Conservation (phyloP, 1,140 invertebrate species). For the Hylaeus anthracinus region DNA sequence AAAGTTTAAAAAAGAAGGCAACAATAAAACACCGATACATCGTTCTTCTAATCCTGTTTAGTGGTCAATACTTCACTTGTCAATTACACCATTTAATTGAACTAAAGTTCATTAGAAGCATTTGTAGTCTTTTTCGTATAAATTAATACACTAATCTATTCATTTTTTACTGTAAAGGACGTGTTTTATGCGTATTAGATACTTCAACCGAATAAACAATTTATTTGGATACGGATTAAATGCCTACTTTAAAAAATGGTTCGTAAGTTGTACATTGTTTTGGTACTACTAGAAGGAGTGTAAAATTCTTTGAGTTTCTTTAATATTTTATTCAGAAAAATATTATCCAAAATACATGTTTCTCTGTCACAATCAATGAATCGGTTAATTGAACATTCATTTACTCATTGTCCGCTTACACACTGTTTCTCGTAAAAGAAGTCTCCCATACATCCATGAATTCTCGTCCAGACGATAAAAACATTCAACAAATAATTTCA, state of each 20-base stretch:
- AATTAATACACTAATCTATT: no score
- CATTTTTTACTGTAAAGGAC: no score
- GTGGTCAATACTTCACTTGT: constrained; percentile 28
- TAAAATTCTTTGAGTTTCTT: no score
- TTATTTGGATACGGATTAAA: no score
- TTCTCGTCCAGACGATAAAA: not conserved
- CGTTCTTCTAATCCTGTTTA: constrained; percentile 28
- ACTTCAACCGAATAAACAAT: no score
- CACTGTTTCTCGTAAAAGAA: not conserved
- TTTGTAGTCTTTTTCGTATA: no score
- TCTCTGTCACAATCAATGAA: not conserved
- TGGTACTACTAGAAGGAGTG: no score
- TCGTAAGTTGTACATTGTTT: no score
- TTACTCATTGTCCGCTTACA: not conserved
- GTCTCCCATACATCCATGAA: not conserved
- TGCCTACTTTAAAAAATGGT: no score
- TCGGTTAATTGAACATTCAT: not conserved
- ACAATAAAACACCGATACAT: not conserved
- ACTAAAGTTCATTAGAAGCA: no score
- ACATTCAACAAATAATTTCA: not conserved
- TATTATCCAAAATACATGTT: constrained; percentile 30
- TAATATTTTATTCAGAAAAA: constrained; percentile 28
- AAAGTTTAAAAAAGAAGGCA: not conserved
- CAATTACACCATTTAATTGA: constrained; percentile 4
- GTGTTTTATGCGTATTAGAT: no score